Conservation (phyloP, 1,140 invertebrate species). For the Papilio dardanus region DNA sequence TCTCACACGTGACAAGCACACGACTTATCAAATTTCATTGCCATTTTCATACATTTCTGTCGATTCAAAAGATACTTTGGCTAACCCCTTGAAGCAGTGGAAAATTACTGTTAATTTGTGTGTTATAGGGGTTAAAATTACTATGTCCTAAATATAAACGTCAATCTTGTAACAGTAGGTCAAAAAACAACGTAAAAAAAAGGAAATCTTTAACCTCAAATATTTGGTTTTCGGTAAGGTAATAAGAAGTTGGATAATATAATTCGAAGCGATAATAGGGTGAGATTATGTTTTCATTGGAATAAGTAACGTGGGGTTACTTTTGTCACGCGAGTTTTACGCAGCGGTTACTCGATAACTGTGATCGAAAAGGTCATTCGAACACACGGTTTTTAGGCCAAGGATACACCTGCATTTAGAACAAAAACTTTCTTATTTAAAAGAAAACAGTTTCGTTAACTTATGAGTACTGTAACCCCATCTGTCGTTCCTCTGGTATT, state of each 20-base stretch:
- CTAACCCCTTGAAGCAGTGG: no score
- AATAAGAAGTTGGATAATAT: constrained; percentile 9
- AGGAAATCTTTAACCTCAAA: not conserved
- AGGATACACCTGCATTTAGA: not conserved
- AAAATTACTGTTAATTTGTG: no score
- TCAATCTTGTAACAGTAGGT: not conserved
- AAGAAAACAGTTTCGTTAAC: not conserved
- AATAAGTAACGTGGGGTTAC: constrained; percentile 2
- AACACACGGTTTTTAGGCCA: not conserved
- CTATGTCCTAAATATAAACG: not conserved
- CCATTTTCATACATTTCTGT: no score
- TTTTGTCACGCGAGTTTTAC: constrained; percentile 15
- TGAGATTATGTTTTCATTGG: constrained; percentile 16
- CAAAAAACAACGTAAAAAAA: not conserved
- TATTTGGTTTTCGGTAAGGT: constrained; percentile 1
- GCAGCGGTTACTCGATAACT: not conserved
- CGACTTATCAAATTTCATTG: no score
- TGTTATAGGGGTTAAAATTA: no score
- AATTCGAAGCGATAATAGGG: constrained; percentile 21
- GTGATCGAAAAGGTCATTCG: constrained; percentile 7
- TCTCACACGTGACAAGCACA: no score
- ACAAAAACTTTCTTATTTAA: not conserved
- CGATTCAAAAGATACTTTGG: no score
- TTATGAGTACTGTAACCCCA: no score
- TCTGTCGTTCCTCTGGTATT: no score